phyloP scores from a whole-genome alignment of 2,888 invertebrate species.

The Odontocolon sp. region DNA sequence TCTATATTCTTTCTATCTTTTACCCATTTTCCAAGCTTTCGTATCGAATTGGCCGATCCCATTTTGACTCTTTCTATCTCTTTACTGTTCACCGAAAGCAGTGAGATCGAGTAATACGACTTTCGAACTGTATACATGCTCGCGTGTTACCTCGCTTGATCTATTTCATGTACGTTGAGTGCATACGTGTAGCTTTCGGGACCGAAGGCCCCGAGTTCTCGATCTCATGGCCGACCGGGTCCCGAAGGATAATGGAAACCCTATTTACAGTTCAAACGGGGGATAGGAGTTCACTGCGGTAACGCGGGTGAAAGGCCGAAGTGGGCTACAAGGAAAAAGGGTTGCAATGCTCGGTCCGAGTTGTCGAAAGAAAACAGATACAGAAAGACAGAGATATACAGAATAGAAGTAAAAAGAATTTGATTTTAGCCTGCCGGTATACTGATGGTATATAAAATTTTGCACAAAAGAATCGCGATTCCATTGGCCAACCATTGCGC shows the following conservation, averaged over 20 bases:
- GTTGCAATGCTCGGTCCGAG: too few relatives aligned
- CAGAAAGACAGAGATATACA: neutral
- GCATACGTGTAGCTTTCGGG: neutral
- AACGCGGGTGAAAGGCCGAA: neutral
- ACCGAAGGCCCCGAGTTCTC: slow-evolving; percentile 3
- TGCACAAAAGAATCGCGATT: slow-evolving; percentile 56
- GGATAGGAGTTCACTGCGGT: slow-evolving; percentile 21
- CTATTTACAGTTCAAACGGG: slow-evolving; percentile 52
- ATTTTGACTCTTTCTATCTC: slow-evolving; percentile 4
- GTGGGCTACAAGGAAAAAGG: neutral
- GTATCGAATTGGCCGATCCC: slow-evolving; percentile 22
- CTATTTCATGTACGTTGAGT: slow-evolving; percentile 19
- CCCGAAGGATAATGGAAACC: slow-evolving; percentile 53
- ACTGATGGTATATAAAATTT: slow-evolving; percentile 35
- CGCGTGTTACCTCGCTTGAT: slow-evolving; percentile 15
- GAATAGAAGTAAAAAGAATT: slow-evolving; percentile 27
- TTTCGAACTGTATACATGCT: slow-evolving; percentile 21
- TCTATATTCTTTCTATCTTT: neutral
- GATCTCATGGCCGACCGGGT: slow-evolving; percentile 51
- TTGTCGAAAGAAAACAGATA: neutral
- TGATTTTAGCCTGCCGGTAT: slow-evolving; percentile 23
- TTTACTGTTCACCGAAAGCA: neutral
- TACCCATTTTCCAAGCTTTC: slow-evolving; percentile 31
- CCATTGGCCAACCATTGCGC: slow-evolving; percentile 33
- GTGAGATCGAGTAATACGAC: slow-evolving; percentile 21